These are phyloP conservation scores for Melopsittacus undulatus DNA, from an alignment of 2,797 vertebrate genomes.

Conservation along the genomic window DNA sequence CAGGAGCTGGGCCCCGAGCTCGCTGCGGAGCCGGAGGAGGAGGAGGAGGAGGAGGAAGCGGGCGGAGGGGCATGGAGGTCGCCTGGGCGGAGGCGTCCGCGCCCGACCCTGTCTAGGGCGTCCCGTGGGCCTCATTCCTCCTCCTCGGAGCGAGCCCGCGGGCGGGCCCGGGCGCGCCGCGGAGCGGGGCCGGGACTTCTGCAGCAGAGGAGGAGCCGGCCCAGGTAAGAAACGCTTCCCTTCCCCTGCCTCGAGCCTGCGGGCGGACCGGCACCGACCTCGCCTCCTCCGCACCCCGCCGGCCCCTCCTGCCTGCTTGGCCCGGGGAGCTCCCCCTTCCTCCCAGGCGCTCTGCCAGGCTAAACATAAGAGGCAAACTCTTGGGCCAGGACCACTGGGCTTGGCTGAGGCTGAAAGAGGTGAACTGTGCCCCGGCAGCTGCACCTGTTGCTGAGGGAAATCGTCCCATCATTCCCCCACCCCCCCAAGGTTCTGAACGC, in stretches of 20 bases:
- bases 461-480: not conserved
- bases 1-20: not conserved
- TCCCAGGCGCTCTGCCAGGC: not conserved
- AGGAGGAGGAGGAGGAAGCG: not conserved
- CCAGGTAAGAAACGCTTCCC: not conserved
- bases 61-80: not conserved
- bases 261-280: not conserved
- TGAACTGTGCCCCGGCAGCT: not conserved
- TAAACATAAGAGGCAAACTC: rapidly evolving
- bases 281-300: too few species aligned
- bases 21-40: not conserved
- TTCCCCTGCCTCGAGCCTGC: too few species aligned
- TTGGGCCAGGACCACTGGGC: not conserved
- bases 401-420: rapidly evolving
- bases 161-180: slow-evolving; percentile 5
- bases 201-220: slow-evolving; percentile 18
- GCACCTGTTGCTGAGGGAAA: not conserved
- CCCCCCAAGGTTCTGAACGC: too few species aligned
- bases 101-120: not conserved
- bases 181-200: slow-evolving; percentile 3
- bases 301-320: too few species aligned
- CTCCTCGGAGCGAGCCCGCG: not conserved
- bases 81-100: slow-evolving; percentile 6
- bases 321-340: too few species aligned
- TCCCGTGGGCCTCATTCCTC: not conserved